phyloP scores from a whole-genome alignment of 2,797 vertebrate species.

The Pterois miles region DNA sequence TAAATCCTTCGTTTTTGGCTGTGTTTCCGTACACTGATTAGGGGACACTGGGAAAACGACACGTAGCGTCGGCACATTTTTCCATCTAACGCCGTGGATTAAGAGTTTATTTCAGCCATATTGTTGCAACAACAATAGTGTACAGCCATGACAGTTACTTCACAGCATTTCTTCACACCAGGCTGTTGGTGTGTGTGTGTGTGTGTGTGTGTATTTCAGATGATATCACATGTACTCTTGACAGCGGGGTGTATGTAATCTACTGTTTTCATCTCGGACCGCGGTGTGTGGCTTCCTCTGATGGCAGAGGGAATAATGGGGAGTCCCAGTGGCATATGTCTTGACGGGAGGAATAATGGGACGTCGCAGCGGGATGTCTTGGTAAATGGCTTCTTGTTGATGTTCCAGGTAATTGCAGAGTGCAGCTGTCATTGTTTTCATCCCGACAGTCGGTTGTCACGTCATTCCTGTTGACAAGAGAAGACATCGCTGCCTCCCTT shows the following conservation, averaged over 20 bases:
- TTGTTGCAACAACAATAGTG: too few species aligned
- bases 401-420: conserved; percentile 32
- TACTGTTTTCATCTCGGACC: conserved; percentile 7
- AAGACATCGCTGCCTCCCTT: not conserved
- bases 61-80: too few species aligned
- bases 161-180: not conserved
- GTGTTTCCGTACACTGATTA: too few species aligned
- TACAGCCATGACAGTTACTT: not conserved
- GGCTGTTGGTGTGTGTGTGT: not conserved
- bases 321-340: not conserved
- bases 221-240: not conserved
- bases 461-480: conserved; percentile 28
- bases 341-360: conserved; percentile 37
- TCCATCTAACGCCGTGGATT: too few species aligned
- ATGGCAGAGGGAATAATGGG: conserved; percentile 6
- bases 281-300: not conserved
- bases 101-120: too few species aligned
- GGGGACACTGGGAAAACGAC: too few species aligned
- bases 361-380: not conserved
- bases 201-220: not conserved
- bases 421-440: conserved; percentile 29
- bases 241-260: not conserved
- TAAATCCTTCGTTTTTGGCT: too few species aligned
- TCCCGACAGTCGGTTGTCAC: not conserved
- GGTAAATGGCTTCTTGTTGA: conserved; percentile 42